Percentiles rank a stretch among this genome's conserved stretches.
phyloP scores from a whole-genome alignment of 2,888 invertebrate genomes.

The Malachius bipustulatus region DNA sequence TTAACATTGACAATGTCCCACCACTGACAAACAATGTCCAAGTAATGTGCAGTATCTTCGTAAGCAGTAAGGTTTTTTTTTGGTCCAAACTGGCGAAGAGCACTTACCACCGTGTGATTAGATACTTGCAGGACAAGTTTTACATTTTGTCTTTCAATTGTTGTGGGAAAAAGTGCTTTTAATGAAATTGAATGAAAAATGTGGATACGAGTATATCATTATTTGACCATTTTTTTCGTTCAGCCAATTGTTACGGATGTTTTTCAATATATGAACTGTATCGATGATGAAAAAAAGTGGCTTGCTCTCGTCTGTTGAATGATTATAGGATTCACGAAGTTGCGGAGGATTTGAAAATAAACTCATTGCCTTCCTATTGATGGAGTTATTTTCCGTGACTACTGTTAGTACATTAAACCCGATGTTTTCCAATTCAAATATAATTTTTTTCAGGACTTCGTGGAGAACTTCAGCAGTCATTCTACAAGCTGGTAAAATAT shows the following conservation, averaged over 20 bases:
- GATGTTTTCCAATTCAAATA: constrained; percentile 15
- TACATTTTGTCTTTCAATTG: constrained; percentile 5
- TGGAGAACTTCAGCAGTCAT: constrained; percentile 10
- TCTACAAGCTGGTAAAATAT: constrained; percentile 16
- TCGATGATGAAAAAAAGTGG: constrained; percentile 9
- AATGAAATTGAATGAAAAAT: constrained; percentile 3
- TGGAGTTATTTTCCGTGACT: constrained; percentile 17
- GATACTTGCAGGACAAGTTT: constrained; percentile 9
- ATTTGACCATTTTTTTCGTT: constrained; percentile 2
- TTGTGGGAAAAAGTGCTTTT: constrained; percentile 1
- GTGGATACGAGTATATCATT: background rate
- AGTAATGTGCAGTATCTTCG: constrained; percentile 4
- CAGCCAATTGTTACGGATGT: constrained; percentile 7
- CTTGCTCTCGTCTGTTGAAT: constrained; percentile 7
- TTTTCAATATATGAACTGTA: constrained; percentile 8
- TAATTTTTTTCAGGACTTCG: constrained; percentile 13
- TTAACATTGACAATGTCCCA: constrained; percentile 1
- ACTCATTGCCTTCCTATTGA: constrained; percentile 18
- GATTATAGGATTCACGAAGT: constrained; percentile 5
- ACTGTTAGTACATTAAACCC: constrained; percentile 17
- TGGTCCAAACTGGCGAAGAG: constrained; percentile 5
- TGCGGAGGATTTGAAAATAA: constrained; percentile 2
- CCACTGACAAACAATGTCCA: background rate
- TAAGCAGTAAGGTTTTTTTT: constrained; percentile 4
- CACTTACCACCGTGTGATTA: constrained; percentile 5